phyloP scores from a whole-genome alignment of 2,113 vertebrate genomes.

The Calidris pygmaea region DNA sequence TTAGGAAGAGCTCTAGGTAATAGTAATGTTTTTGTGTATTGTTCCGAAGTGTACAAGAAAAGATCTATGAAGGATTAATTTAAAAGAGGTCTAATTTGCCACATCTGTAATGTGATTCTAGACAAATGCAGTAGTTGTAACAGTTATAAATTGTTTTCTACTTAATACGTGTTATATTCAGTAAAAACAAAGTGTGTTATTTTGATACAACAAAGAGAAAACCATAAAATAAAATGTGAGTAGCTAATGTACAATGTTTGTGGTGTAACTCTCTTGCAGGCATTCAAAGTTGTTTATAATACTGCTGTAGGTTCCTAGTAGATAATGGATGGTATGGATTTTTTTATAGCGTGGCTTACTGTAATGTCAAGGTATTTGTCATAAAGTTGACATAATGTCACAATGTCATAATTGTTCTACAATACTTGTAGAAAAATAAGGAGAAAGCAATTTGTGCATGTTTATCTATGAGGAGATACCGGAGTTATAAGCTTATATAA shows the following conservation, averaged over 20 bases:
- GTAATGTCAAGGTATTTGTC: background rate
- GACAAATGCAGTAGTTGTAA: background rate
- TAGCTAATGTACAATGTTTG: background rate
- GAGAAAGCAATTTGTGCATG: background rate
- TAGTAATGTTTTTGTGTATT: background rate
- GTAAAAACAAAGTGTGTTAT: background rate
- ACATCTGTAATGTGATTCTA: background rate
- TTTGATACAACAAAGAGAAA: background rate
- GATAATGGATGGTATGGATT: background rate
- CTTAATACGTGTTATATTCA: background rate
- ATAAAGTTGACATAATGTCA: no score
- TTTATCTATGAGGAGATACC: background rate
- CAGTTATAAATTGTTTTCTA: background rate
- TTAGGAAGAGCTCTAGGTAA: background rate
- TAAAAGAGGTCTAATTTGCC: background rate
- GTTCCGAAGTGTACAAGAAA: background rate
- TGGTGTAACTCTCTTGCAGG: background rate
- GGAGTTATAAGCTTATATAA: background rate
- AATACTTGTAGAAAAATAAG: background rate
- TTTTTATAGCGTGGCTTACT: background rate
- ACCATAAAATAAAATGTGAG: background rate
- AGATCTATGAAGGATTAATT: background rate
- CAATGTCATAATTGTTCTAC: no score
- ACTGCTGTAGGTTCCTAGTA: accelerated
- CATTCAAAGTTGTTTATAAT: background rate